Evolutionary conservation across 2,888 invertebrate species (phyloP).

Genomic region (Dasysyrphus tricinctus): DNA sequence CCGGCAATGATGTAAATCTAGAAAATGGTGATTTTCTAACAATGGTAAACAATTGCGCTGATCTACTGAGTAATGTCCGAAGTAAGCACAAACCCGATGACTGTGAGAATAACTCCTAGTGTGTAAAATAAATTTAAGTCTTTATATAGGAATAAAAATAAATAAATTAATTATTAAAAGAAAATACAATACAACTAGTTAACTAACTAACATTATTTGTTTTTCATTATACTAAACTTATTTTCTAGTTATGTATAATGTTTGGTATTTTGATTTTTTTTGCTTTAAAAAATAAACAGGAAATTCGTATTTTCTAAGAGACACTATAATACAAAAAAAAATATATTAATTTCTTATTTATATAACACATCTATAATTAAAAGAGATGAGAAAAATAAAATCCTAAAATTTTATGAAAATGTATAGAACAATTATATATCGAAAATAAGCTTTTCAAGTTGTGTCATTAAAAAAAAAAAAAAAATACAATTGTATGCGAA

Average conservation of each 20-base stretch:
- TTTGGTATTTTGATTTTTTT: constrained; percentile 14
- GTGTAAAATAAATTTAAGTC: constrained; percentile 77
- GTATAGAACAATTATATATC: constrained; percentile 43
- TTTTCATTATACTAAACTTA: constrained; percentile 33
- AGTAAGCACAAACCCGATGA: constrained; percentile 84
- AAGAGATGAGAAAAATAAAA: constrained; percentile 26
- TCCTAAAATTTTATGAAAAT: constrained; percentile 36
- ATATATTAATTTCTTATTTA: constrained; percentile 32
- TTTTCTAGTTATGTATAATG: constrained; percentile 23
- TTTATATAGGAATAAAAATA: constrained; percentile 7
- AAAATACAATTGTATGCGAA: neutral
- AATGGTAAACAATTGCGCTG: constrained; percentile 87
- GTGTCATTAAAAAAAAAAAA: constrained; percentile 9
- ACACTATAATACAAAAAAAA: constrained; percentile 28
- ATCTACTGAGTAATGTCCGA: constrained; percentile 85
- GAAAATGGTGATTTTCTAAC: constrained; percentile 84
- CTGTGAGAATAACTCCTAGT: constrained; percentile 84
- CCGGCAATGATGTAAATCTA: constrained; percentile 78
- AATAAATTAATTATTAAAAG: constrained; percentile 14
- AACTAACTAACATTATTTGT: constrained; percentile 56
- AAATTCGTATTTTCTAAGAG: constrained; percentile 24
- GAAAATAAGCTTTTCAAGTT: constrained; percentile 45
- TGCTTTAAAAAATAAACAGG: constrained; percentile 29
- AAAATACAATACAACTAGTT: constrained; percentile 60
- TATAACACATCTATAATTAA: constrained; percentile 31